phyloP scores from a whole-genome alignment of 2,797 vertebrate species.

The Peromyscus eremicus region DNA sequence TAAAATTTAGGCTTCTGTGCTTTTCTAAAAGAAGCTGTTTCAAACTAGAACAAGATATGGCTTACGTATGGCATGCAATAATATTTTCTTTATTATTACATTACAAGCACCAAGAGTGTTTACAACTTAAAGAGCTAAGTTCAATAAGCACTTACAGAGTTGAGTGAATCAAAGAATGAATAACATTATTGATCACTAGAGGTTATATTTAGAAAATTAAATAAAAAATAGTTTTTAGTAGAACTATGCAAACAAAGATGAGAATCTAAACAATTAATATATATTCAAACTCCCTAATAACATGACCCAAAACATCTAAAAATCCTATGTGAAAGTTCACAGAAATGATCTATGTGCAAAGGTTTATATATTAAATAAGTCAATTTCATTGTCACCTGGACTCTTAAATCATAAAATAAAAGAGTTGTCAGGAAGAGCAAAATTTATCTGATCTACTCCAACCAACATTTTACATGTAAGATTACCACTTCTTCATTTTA shows the following conservation, averaged over 20 bases:
- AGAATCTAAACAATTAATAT: not conserved
- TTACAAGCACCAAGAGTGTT: not conserved
- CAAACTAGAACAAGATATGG: not conserved
- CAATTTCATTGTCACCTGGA: not conserved
- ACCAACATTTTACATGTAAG: not conserved
- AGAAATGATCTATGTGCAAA: slow-evolving; percentile 21
- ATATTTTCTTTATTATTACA: not conserved
- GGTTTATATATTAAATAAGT: slow-evolving; percentile 14
- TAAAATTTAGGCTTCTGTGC: slow-evolving; percentile 38
- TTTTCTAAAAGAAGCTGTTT: slow-evolving; percentile 53
- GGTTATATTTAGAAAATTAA: slow-evolving; percentile 43
- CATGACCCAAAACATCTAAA: not conserved
- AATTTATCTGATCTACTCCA: not conserved
- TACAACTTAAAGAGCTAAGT: not conserved
- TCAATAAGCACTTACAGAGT: slow-evolving; percentile 1
- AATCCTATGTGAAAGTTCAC: slow-evolving; percentile 35
- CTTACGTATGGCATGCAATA: not conserved
- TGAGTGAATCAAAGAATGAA: not conserved
- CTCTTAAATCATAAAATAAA: slow-evolving; percentile 13
- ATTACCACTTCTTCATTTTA: not conserved
- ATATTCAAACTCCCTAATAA: slow-evolving; percentile 7
- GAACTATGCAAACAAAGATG: not conserved
- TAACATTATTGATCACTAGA: not conserved
- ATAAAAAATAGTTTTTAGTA: not conserved
- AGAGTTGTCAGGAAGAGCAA: not conserved